Evolutionary conservation across 1,140 invertebrate genomes (phyloP).

Genomic region (Zaprionus capensis): DNA sequence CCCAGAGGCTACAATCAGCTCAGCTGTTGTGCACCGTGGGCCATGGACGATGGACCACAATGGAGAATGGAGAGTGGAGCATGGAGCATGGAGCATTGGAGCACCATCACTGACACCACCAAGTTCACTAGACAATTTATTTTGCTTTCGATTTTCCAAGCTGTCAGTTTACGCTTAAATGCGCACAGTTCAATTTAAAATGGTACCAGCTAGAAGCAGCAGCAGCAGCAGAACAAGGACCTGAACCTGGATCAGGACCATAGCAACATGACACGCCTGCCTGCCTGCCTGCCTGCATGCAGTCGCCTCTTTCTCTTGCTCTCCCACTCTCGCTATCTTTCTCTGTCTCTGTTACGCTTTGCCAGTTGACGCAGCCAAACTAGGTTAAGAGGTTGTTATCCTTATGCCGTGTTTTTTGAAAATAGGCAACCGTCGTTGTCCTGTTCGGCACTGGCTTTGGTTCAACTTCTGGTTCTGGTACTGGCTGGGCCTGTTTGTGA

Average conservation of each 20-base stretch:
- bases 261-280: conserved; percentile 30
- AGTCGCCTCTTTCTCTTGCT: conserved; percentile 37
- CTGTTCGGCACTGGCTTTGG: conserved; percentile 16
- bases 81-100: neutral
- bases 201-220: conserved; percentile 40
- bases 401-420: conserved; percentile 80
- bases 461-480: neutral
- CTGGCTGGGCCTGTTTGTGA: conserved; percentile 72
- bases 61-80: neutral
- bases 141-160: conserved; percentile 83
- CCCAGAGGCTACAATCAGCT: conserved; percentile 78
- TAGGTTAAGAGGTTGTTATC: conserved; percentile 83
- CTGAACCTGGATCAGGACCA: conserved; percentile 49
- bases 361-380: conserved; percentile 59
- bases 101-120: conserved; percentile 44
- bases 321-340: neutral
- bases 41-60: neutral
- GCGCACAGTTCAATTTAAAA: conserved; percentile 83
- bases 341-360: conserved; percentile 6
- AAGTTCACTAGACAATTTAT: conserved; percentile 83
- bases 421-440: conserved; percentile 68
- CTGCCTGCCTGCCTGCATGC: conserved; percentile 29
- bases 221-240: conserved; percentile 14
- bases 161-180: conserved; percentile 83
- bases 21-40: conserved; percentile 58